Evolutionary conservation across 2,113 vertebrate genomes (phyloP).

Genomic region (Gracilinanus agilis): DNA sequence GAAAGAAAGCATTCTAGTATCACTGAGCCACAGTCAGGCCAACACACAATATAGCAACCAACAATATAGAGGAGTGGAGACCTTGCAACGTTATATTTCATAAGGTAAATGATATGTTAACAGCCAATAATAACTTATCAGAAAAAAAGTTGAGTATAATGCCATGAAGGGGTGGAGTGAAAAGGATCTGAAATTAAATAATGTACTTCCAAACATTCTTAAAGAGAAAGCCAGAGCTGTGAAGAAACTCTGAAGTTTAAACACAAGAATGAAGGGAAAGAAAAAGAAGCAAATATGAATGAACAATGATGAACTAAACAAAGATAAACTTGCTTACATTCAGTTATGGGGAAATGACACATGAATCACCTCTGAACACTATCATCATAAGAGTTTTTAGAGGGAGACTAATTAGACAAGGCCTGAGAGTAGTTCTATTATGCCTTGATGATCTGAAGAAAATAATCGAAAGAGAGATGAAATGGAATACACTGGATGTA

Average conservation of each 20-base stretch:
- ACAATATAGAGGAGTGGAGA: background rate
- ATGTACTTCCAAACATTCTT: background rate
- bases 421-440: background rate
- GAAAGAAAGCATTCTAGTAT: background rate
- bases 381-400: background rate
- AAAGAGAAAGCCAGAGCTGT: background rate
- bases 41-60: background rate
- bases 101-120: background rate
- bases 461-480: background rate
- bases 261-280: background rate
- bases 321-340: background rate
- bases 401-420: background rate
- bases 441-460: background rate
- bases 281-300: background rate
- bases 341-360: background rate
- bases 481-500: background rate
- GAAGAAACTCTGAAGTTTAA: background rate
- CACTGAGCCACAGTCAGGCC: background rate
- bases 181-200: background rate
- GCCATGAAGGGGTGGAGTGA: background rate
- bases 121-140: background rate
- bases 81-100: background rate
- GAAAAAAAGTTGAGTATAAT: background rate
- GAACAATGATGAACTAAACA: background rate
- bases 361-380: background rate